phyloP scores from a whole-genome alignment of 2,797 vertebrate species.

The Oryzias dopingdopingensis region DNA sequence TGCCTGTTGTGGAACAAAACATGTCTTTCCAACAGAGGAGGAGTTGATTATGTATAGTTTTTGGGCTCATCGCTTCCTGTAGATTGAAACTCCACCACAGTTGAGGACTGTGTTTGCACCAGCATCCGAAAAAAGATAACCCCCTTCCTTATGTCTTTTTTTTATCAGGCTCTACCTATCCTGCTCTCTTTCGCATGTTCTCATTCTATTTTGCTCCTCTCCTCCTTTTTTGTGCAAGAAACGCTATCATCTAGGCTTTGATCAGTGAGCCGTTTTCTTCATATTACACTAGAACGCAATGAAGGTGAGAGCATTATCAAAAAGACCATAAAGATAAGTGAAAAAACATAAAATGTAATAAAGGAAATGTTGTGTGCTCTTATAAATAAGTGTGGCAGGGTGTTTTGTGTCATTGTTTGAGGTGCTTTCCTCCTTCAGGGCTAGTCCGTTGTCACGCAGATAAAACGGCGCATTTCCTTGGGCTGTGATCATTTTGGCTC shows the following conservation, averaged over 20 bases:
- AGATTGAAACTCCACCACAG: constrained; percentile 17
- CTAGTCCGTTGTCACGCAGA: constrained; percentile 34
- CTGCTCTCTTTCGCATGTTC: constrained; percentile 24
- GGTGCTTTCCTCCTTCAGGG: constrained; percentile 39
- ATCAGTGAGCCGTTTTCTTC: constrained; percentile 44
- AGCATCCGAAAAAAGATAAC: constrained; percentile 22
- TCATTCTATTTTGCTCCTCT: constrained; percentile 19
- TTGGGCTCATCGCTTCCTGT: not conserved
- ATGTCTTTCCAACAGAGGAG: too few relatives aligned
- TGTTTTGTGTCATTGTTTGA: constrained; percentile 17
- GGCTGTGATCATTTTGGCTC: constrained; percentile 36
- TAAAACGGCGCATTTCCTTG: constrained; percentile 26
- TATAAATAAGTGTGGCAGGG: constrained; percentile 11
- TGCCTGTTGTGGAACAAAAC: too few relatives aligned
- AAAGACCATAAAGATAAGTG: constrained; percentile 26
- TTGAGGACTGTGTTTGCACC: constrained; percentile 13
- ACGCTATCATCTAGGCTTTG: constrained; percentile 34
- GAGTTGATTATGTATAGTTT: too few relatives aligned
- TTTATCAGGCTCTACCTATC: constrained; percentile 9
- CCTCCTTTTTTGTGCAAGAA: constrained; percentile 18
- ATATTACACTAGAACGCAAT: constrained; percentile 47
- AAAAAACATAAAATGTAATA: constrained; percentile 4
- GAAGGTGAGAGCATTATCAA: constrained; percentile 25
- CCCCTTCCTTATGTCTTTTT: constrained; percentile 2
- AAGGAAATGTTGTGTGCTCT: constrained; percentile 15